Base-by-base conservation (phyloP, 2,113 vertebrate genomes). In the Serilophus lunatus region DNA sequence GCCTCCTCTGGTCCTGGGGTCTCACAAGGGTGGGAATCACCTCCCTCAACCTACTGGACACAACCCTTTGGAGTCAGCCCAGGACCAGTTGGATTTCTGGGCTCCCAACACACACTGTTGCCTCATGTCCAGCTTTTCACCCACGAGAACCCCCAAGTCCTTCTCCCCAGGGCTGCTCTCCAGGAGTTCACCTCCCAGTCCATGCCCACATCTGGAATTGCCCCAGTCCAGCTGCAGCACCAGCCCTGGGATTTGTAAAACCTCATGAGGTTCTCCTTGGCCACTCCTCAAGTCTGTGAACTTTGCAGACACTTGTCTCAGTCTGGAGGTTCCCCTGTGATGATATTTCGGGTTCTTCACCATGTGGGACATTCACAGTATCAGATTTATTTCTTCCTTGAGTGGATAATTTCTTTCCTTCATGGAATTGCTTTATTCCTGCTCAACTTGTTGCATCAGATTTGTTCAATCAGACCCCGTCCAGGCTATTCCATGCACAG, bases 101-200 rank as follows among this genome's bases (percentile, higher is more conserved):
- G 59, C 49, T 84, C 28, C 50, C 82, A 74, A 19, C 59, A 8
- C 59, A 47, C 69, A 11, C 59, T 54, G 13, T 0, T 33, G 33
- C 13, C 7, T 74, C 69, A 33, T 56, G 14, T 3, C 12, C 59
- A 65, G 28, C 1, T 56, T 74, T n/a, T 28, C 60, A 28, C 7
- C 42, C 59, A 5, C 0, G 1, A 18, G 14, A 23, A 45, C 14
- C 24, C 59, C 24, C n/a, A 56, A 10, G 1, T 57, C 24, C 70
- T 42, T 63, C 38, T 12, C 40, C 70, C 23, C 50, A n/a, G 19
- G 19, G 29, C 50, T 28, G n/a, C 15, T 75, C 50, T 19, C n/a
- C 8, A 2, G 10, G 12, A 25, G 49, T 57, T 66, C 31, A 7
- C 2, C 51, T 66, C 50, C 70, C 70, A 74, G 40, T 40, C 69